Evolutionary conservation across 64 coral and sea anemone genomes (phyloP), one percentile per base, ranked within the genome.

Genomic region (Acropora yongei): DNA sequence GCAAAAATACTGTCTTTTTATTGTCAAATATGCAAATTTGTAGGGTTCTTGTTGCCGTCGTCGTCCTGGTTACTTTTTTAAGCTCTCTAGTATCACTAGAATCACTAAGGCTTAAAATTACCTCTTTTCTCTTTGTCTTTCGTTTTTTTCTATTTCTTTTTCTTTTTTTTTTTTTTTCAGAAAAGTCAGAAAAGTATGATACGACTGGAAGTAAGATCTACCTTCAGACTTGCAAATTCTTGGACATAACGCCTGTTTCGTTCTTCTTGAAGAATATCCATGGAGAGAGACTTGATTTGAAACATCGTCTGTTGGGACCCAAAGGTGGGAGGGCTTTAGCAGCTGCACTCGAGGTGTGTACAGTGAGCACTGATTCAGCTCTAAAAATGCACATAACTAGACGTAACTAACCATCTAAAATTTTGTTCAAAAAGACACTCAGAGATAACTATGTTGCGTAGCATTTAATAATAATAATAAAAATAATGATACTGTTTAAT

Each of bases 221-320:
- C 86, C 57, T 92, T 5, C 10, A 55, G 19, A 68, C 89, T 1
- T 96, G 94, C 49, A 85, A 84, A 19, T 68, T 16, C 16, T 50
- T 96, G 66, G 80, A 89, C 16, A 82, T 93, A 57, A 96, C 86
- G 40, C 94, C 94, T 43, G 90, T 86, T 4, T 96, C 94, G 5
- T 96, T 84, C 44, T 89, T 96, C 71, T 49, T 96, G 51, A 76
- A 41, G 8, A 91, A 93, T 48, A 96, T 96, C 14, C 44, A 78
- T 61, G 90, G 93, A 8, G 46, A 91, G 3, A 5, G 72, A 4
- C 78, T 96, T 20, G 49, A 89, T 18, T 72, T 96, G 8, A 81
- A 78, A 75, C 94, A 96, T 18, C 94, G 88, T 19, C 61, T 91
- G 5, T 65, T 96, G 46, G 94, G 94, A 13, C 20, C 90, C 16